These are phyloP conservation scores for Syritta pipiens DNA, from an alignment of 2,888 invertebrate genomes.

Conservation along the genomic window DNA sequence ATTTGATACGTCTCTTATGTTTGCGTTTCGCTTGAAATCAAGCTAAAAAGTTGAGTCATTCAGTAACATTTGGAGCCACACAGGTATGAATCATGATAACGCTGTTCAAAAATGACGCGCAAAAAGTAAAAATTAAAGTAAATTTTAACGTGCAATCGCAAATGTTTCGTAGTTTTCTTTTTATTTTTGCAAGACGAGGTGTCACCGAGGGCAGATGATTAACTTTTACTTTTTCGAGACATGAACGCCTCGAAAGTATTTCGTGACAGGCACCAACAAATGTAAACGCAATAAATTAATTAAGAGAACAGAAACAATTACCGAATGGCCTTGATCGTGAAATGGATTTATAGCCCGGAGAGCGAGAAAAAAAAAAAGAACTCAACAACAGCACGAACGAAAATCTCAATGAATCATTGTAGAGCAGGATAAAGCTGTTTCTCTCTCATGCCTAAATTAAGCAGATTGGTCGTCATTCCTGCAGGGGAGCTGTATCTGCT, in stretches of 20 bases:
- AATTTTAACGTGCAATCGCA: slow-evolving; percentile 13
- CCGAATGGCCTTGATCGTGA: slow-evolving; percentile 41
- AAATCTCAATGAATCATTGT: too few species aligned
- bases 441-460: too few species aligned
- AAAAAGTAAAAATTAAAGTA: background rate
- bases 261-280: slow-evolving; percentile 28
- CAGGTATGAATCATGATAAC: slow-evolving; percentile 22
- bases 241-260: slow-evolving; percentile 17
- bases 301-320: slow-evolving; percentile 22
- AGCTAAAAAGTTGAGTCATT: too few species aligned
- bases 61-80: too few species aligned
- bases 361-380: too few species aligned
- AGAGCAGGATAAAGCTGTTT: background rate
- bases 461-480: slow-evolving; percentile 3
- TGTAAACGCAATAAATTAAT: slow-evolving; percentile 29
- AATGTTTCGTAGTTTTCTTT: background rate
- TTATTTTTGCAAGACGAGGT: slow-evolving; percentile 6
- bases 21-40: too few species aligned
- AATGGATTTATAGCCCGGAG: background rate
- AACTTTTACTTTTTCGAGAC: background rate
- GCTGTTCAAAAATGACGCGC: background rate
- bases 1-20: too few species aligned
- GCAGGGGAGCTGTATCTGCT: too few species aligned
- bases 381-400: slow-evolving; percentile 8
- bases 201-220: slow-evolving; percentile 11